Percentiles rank a stretch among this genome's conserved stretches.
Evolutionary conservation across 2,797 vertebrate species (phyloP).

Genomic region (Aselliscus stoliczkanus): DNA sequence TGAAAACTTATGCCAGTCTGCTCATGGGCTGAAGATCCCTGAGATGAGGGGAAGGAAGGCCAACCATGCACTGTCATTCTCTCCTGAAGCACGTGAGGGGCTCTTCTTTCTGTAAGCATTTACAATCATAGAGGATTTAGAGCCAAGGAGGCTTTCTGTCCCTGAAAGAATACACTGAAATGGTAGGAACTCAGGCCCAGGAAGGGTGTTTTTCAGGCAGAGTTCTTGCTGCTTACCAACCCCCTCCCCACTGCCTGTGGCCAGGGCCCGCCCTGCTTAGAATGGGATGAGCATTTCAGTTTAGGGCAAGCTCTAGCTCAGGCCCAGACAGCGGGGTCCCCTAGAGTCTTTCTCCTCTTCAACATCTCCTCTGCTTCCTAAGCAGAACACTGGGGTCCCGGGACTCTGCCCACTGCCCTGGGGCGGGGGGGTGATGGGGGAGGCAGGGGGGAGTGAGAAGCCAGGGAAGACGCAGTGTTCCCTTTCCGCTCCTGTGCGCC

Average conservation of each 20-base stretch:
- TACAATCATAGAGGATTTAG: background rate
- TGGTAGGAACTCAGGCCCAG: accelerated
- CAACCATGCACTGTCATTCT: background rate
- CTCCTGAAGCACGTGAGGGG: background rate
- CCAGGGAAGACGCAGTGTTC: constrained; percentile 39
- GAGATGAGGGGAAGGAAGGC: background rate
- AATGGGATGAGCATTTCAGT: background rate
- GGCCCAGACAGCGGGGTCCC: background rate
- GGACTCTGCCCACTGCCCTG: background rate
- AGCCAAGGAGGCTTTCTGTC: background rate
- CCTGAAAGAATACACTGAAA: background rate
- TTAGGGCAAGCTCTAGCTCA: background rate
- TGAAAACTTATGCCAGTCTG: background rate
- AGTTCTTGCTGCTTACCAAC: no score
- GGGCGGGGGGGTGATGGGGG: background rate
- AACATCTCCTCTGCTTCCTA: background rate
- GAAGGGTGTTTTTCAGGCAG: background rate
- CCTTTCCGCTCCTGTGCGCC: constrained; percentile 68
- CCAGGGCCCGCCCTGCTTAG: background rate
- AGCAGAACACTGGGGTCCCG: background rate
- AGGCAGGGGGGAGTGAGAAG: background rate
- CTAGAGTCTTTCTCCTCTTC: background rate
- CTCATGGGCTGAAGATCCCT: background rate
- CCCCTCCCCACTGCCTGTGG: background rate
- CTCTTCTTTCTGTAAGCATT: background rate